These are phyloP conservation scores for Bolinopsis microptera DNA, from an alignment of 37 sponge, comb jelly and placozoan species.

Conservation along the genomic window DNA sequence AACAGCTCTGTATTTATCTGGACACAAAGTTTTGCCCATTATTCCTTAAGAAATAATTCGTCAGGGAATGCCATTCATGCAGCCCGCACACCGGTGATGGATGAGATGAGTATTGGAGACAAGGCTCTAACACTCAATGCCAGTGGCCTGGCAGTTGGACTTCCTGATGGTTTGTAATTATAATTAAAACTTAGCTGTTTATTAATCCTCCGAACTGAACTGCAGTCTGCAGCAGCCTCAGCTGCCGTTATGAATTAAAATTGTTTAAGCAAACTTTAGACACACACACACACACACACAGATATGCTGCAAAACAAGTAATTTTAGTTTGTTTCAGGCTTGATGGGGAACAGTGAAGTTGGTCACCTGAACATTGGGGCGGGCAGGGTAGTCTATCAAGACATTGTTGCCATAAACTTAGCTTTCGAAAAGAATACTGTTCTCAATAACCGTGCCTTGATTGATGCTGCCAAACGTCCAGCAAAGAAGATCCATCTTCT, in stretches of 20 bases:
- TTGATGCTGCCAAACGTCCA: slow-evolving; percentile 69
- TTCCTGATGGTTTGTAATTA: slow-evolving; percentile 75
- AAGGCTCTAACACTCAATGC: slow-evolving; percentile 81
- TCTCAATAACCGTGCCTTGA: slow-evolving; percentile 68
- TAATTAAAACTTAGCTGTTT: neutral
- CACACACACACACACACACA: too few relatives aligned
- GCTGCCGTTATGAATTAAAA: too few relatives aligned
- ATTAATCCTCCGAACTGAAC: neutral
- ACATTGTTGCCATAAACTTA: slow-evolving; percentile 87
- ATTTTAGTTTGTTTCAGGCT: neutral
- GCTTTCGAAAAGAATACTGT: slow-evolving; percentile 72
- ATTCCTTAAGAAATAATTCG: too few relatives aligned
- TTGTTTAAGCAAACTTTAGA: too few relatives aligned
- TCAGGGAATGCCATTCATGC: slow-evolving; percentile 93
- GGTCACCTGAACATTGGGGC: slow-evolving; percentile 95
- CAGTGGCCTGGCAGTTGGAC: slow-evolving; percentile 85
- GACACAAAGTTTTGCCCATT: too few relatives aligned
- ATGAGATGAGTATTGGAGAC: slow-evolving; percentile 72
- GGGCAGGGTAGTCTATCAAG: slow-evolving; percentile 88
- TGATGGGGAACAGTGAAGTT: slow-evolving; percentile 99
- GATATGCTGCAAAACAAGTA: too few relatives aligned
- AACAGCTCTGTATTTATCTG: too few relatives aligned
- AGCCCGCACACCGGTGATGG: slow-evolving; percentile 96
- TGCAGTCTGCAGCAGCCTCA: too few relatives aligned
- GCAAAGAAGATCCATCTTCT: slow-evolving; percentile 53